Percentiles rank a stretch among this genome's conserved stretches.
These are phyloP conservation scores for Podarcis muralis DNA, from an alignment of 2,113 vertebrate genomes.

Conservation along the genomic window DNA sequence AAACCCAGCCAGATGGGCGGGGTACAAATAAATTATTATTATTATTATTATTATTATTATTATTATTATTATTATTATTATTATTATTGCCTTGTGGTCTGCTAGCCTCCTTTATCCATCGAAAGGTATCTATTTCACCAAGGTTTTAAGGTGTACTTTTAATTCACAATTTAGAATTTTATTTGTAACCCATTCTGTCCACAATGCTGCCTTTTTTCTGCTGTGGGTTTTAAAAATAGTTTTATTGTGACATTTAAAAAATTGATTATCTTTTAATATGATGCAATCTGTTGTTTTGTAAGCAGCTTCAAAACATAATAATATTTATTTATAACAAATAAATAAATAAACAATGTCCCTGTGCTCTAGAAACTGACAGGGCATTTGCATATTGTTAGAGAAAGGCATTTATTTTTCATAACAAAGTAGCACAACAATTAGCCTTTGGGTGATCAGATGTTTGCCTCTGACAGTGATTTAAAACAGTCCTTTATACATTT, in stretches of 20 bases:
- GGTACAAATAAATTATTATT: too few species aligned
- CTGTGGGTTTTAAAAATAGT: too few species aligned
- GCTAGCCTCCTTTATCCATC: neutral
- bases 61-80: too few species aligned
- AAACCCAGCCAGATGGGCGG: too few species aligned
- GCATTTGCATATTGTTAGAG: neutral
- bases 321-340: neutral
- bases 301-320: too few species aligned
- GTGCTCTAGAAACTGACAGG: neutral
- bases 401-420: neutral
- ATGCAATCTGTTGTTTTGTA: neutral
- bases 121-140: neutral
- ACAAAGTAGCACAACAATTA: neutral
- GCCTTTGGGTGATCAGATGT: neutral
- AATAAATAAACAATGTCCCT: neutral
- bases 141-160: neutral
- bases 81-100: too few species aligned
- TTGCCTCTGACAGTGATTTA: neutral
- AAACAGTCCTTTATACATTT: constrained; percentile 32
- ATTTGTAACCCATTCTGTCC: neutral
- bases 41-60: too few species aligned
- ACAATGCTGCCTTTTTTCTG: neutral
- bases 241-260: neutral
- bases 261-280: neutral
- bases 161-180: neutral